Conservation (phyloP, 64 coral and sea anemone genomes). For the Platygyra sinensis region DNA sequence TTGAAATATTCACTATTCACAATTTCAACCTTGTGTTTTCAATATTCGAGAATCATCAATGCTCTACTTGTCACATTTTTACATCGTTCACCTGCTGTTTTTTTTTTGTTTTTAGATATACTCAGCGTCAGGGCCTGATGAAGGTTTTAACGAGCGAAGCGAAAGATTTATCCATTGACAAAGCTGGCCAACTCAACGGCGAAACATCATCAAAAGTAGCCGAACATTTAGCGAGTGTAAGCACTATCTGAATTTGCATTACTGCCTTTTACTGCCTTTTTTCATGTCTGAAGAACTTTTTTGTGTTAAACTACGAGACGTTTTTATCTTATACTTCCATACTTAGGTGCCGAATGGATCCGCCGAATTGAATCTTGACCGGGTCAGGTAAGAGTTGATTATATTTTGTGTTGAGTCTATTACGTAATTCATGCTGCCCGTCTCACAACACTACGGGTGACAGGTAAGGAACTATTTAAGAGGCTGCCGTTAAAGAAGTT, state of each 20-base stretch:
- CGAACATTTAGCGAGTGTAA: background rate
- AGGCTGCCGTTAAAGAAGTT: too few species aligned
- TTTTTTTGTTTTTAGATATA: background rate
- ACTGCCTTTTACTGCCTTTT: too few species aligned
- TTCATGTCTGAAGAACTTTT: background rate
- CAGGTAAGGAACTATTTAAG: background rate
- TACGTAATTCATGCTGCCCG: background rate
- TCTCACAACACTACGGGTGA: background rate
- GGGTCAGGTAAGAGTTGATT: background rate
- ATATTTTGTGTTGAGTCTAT: background rate
- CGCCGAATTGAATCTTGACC: background rate
- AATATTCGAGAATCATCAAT: too few species aligned
- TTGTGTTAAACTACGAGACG: background rate
- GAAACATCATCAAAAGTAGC: background rate
- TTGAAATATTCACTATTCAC: too few species aligned
- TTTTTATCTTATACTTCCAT: background rate
- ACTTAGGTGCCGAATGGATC: background rate
- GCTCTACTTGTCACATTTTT: too few species aligned
- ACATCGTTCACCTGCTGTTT: too few species aligned
- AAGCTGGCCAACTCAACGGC: background rate
- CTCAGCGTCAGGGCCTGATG: background rate
- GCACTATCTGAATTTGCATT: background rate
- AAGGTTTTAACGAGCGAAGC: background rate
- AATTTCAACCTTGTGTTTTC: too few species aligned
- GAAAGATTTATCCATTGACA: background rate